phyloP scores from a whole-genome alignment of 1,140 invertebrate species.

The Acyrthosiphon pisum region DNA sequence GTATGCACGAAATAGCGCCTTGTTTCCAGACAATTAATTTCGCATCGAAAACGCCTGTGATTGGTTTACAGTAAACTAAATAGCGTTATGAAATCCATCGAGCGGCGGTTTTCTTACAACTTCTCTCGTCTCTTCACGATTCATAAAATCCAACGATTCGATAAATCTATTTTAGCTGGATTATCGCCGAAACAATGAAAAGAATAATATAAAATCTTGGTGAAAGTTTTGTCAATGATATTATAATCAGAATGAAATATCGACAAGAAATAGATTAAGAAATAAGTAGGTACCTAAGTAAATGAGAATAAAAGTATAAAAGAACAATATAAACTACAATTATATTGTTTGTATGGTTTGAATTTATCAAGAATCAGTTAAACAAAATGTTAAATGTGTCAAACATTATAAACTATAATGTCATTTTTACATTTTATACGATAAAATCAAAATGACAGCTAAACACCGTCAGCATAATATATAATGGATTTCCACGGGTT shows the following conservation, averaged over 20 bases:
- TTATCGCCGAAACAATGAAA: not conserved
- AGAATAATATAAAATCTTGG: not conserved
- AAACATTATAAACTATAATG: slow-evolving; percentile 3
- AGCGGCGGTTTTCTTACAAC: not conserved
- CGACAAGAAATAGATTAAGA: not conserved
- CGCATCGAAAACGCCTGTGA: not conserved
- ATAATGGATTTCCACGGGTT: not conserved
- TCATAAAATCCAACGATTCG: not conserved
- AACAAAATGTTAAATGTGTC: not conserved
- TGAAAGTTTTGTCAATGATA: not conserved
- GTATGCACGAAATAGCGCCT: not conserved
- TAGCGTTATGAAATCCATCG: not conserved
- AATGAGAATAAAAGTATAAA: not conserved
- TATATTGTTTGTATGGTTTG: not conserved
- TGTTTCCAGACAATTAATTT: slow-evolving; percentile 23
- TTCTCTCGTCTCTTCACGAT: not conserved
- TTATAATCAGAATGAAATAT: not conserved
- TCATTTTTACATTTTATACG: not conserved
- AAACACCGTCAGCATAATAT: not conserved
- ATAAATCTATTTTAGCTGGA: not conserved
- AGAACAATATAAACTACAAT: not conserved
- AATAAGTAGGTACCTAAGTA: not conserved
- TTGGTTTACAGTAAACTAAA: slow-evolving; percentile 19
- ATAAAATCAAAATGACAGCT: slow-evolving; percentile 3
- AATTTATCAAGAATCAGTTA: not conserved